A percentile compares a stretch with the other conserved stretches of the same genome.
phyloP scores from a whole-genome alignment of 2,888 invertebrate species.

The Limnephilus auricula region DNA sequence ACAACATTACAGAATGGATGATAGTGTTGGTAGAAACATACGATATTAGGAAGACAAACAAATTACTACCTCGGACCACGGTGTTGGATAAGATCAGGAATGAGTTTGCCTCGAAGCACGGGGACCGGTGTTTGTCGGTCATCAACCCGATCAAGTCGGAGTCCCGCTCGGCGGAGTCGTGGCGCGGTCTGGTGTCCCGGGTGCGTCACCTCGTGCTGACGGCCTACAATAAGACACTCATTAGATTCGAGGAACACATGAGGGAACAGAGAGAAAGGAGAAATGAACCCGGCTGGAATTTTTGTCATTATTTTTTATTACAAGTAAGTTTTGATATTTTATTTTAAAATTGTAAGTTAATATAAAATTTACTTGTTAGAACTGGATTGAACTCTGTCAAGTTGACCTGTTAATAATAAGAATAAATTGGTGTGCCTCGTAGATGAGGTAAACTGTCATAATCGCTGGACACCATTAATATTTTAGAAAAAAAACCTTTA shows the following conservation, averaged over 20 bases:
- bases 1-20: conserved; percentile 93
- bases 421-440: not conserved
- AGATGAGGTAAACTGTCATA: too few species aligned
- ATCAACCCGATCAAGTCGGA: conserved; percentile 94
- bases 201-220: conserved; percentile 90
- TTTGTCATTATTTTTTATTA: conserved; percentile 94
- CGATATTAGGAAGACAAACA: conserved; percentile 94
- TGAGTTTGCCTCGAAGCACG: conserved; percentile 95
- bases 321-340: conserved; percentile 79
- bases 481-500: too few species aligned
- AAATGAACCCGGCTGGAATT: conserved; percentile 95
- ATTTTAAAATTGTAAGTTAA: too few species aligned
- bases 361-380: conserved; percentile 16
- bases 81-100: conserved; percentile 96
- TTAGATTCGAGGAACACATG: conserved; percentile 93
- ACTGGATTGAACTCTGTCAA: not conserved
- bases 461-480: too few species aligned
- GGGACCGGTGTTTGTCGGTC: conserved; percentile 91
- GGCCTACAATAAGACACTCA: conserved; percentile 91
- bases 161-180: conserved; percentile 92
- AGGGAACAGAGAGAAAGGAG: conserved; percentile 92
- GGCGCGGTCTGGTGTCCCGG: conserved; percentile 90
- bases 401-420: not conserved
- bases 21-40: conserved; percentile 94
- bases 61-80: conserved; percentile 93